These are phyloP conservation scores for Melikaiella ostensackeni DNA, from an alignment of 2,888 invertebrate species.

Conservation along the genomic window DNA sequence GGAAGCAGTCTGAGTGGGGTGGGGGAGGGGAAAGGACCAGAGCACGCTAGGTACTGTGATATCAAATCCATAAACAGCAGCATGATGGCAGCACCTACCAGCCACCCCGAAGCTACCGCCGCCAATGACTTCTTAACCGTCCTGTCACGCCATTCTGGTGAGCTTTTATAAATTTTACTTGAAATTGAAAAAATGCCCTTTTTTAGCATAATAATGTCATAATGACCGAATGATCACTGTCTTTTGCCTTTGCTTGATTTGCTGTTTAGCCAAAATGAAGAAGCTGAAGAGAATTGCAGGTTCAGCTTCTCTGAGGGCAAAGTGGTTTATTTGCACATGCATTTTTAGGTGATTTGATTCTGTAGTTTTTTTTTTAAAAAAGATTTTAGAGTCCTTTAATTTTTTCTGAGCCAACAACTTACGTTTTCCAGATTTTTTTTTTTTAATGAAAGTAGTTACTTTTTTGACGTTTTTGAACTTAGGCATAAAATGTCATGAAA, in stretches of 20 bases:
- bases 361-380: neutral
- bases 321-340: neutral
- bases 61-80: constrained; percentile 77
- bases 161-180: constrained; percentile 40
- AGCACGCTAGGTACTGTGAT: constrained; percentile 77
- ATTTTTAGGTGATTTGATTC: neutral
- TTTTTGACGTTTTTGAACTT: too few relatives aligned
- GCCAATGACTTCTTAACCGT: constrained; percentile 78
- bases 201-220: neutral
- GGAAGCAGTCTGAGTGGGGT: constrained; percentile 77
- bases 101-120: constrained; percentile 77
- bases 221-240: neutral
- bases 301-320: constrained; percentile 42
- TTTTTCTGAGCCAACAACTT: too few relatives aligned
- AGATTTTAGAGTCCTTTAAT: too few relatives aligned
- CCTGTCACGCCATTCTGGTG: constrained; percentile 77
- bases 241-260: neutral
- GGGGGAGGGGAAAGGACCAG: constrained; percentile 76
- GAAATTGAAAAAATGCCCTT: neutral
- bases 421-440: too few relatives aligned
- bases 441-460: too few relatives aligned
- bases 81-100: constrained; percentile 76
- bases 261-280: constrained; percentile 20
- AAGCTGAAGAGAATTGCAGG: constrained; percentile 58
- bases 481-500: too few relatives aligned